phyloP scores from a whole-genome alignment of 2,888 invertebrate genomes.

The Rhagonycha lutea region DNA sequence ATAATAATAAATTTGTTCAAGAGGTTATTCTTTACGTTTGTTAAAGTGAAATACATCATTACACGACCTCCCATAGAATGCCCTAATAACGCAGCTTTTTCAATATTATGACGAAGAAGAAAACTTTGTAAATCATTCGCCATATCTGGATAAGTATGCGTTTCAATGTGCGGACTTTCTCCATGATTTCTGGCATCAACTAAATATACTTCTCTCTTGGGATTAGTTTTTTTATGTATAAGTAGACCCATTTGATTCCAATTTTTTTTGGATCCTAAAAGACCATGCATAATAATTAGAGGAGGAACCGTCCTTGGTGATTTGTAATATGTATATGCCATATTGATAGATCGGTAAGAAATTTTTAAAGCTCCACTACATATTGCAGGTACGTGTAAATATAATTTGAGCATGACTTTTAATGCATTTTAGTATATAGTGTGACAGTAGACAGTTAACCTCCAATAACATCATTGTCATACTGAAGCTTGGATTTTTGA shows the following conservation, averaged over 20 bases:
- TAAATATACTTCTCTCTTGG: slow-evolving; percentile 73
- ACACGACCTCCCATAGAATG: slow-evolving; percentile 97
- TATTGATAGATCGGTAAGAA: slow-evolving; percentile 61
- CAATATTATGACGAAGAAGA: slow-evolving; percentile 65
- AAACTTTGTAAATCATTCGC: slow-evolving; percentile 73
- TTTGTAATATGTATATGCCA: slow-evolving; percentile 71
- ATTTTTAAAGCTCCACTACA: background rate
- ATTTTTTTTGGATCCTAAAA: slow-evolving; percentile 85
- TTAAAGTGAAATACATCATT: slow-evolving; percentile 82
- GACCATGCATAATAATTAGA: slow-evolving; percentile 83
- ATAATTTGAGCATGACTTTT: background rate
- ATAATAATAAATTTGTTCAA: too few species aligned
- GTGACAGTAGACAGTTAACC: background rate
- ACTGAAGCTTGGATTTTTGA: background rate
- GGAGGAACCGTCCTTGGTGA: slow-evolving; percentile 57
- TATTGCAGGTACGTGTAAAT: background rate
- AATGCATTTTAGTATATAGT: background rate
- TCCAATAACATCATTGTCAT: background rate
- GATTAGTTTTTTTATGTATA: slow-evolving; percentile 64
- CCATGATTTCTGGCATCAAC: slow-evolving; percentile 96
- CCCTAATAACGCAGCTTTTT: slow-evolving; percentile 74
- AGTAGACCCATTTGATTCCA: slow-evolving; percentile 84
- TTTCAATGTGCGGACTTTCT: slow-evolving; percentile 79
- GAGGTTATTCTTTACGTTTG: slow-evolving; percentile 58
- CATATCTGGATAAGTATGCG: slow-evolving; percentile 76